Conservation (phyloP, 2,113 vertebrate species). For the Seriola quinqueradiata region DNA sequence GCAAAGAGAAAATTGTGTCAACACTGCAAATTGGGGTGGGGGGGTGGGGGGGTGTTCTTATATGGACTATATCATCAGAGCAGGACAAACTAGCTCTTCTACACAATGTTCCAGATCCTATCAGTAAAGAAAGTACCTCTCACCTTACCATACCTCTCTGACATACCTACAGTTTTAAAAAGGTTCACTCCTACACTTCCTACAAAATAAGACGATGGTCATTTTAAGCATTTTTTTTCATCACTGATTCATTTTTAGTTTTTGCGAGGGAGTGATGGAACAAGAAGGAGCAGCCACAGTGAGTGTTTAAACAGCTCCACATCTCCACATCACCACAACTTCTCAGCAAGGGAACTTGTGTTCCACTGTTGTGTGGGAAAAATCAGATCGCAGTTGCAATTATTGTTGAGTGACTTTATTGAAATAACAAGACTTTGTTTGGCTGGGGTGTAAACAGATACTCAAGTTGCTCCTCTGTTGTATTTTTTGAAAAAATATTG, state of each 20-base stretch:
- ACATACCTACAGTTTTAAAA: not conserved
- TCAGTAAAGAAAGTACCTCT: not conserved
- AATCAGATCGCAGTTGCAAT: not conserved
- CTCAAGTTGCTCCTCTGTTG: not conserved
- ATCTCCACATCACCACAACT: not conserved
- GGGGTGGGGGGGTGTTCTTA: too few relatives aligned
- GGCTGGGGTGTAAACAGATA: not conserved
- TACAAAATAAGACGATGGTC: not conserved
- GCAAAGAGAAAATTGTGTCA: conserved; percentile 23
- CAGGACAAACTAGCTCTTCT: not conserved
- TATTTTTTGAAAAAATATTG: not conserved
- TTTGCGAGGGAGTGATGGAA: not conserved
- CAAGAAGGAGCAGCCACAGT: not conserved
- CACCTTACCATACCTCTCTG: not conserved
- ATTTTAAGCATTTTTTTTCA: not conserved
- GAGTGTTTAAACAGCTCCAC: not conserved
- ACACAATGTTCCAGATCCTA: not conserved
- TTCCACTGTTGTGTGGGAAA: not conserved
- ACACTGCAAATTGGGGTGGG: not conserved
- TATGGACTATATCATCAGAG: not conserved
- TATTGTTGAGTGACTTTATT: not conserved
- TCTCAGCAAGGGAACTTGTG: not conserved
- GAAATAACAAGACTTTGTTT: not conserved
- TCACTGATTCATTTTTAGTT: not conserved
- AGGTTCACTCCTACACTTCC: not conserved